These are phyloP conservation scores for Heliconius congener DNA, from an alignment of 1,140 invertebrate species.

Conservation along the genomic window DNA sequence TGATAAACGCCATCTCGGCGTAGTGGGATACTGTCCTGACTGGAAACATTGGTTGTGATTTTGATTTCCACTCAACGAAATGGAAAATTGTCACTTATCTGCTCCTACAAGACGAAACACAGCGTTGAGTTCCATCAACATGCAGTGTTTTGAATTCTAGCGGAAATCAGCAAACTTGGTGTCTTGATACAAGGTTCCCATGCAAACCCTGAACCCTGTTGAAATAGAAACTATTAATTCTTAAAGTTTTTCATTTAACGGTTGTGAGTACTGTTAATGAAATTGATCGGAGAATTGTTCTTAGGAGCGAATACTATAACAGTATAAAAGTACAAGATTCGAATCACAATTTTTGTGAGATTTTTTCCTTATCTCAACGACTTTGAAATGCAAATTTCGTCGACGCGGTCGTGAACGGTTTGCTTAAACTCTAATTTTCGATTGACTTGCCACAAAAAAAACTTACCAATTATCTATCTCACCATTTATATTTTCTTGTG, in stretches of 20 bases:
- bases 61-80: no score
- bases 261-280: background rate
- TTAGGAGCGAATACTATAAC: background rate
- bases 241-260: background rate
- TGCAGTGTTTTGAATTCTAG: no score
- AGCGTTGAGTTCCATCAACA: no score
- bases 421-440: background rate
- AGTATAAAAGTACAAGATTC: conserved; percentile 2
- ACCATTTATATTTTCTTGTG: background rate
- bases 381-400: background rate
- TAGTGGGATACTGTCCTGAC: no score
- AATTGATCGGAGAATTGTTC: background rate
- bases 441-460: background rate
- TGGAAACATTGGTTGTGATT: no score
- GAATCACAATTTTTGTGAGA: background rate
- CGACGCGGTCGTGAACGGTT: background rate
- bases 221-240: no score
- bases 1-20: no score
- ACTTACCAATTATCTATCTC: background rate
- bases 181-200: no score
- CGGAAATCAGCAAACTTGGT: no score
- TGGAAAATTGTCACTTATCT: no score
- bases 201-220: no score
- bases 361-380: background rate
- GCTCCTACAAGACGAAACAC: no score